Conservation (phyloP, 2,797 vertebrate species). For the Pyrocephalus nanus region DNA sequence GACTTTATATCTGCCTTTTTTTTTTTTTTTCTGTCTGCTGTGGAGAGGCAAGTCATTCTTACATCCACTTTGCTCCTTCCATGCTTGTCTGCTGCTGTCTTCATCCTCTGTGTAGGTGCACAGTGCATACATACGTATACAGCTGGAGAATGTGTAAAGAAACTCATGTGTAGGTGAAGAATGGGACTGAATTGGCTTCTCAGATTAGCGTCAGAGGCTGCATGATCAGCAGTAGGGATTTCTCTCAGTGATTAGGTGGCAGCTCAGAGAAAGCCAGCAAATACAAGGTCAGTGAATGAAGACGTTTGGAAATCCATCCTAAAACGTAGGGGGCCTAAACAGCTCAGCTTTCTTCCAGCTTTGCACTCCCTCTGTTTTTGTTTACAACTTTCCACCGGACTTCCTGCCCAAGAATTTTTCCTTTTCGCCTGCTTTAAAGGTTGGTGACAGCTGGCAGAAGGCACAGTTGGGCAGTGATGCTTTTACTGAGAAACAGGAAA, state of each 20-base stretch:
- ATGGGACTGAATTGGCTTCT: neutral
- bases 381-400: neutral
- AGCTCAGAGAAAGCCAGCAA: neutral
- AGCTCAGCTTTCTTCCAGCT: neutral
- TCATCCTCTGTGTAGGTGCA: neutral
- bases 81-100: neutral
- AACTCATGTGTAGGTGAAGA: neutral
- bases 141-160: neutral
- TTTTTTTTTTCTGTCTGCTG: neutral
- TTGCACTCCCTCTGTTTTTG: neutral
- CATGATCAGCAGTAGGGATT: neutral
- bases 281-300: neutral
- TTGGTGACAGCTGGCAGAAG: conserved; percentile 1
- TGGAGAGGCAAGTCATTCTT: neutral
- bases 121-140: neutral
- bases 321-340: neutral
- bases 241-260: neutral
- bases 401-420: neutral
- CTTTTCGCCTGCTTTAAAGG: neutral
- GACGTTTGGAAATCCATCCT: neutral
- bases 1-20: neutral
- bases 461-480: neutral
- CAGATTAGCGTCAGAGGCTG: neutral
- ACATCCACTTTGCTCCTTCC: neutral
- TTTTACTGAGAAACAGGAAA: neutral